A percentile compares a stretch with the other conserved stretches of the same genome.
phyloP scores from a whole-genome alignment of 2,888 invertebrate genomes.

The Cancer borealis region DNA sequence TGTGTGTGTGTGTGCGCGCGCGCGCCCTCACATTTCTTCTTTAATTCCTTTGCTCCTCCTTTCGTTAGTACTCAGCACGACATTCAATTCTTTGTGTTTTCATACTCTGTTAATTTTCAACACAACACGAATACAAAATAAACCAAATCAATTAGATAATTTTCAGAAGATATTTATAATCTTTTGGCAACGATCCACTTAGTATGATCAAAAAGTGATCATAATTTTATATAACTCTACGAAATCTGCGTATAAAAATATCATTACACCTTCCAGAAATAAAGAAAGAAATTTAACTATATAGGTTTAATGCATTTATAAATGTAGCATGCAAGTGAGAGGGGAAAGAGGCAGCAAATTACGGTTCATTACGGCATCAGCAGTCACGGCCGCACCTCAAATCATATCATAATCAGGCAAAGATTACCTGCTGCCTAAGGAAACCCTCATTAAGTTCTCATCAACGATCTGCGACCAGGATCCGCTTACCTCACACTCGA shows the following conservation, averaged over 20 bases:
- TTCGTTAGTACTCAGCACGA: neutral
- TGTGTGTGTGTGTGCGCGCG: no score
- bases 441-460: conserved; percentile 27
- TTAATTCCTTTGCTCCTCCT: neutral
- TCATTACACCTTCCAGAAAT: neutral
- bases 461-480: neutral
- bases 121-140: neutral
- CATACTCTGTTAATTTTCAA: neutral
- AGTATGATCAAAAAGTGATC: neutral
- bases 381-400: neutral
- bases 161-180: neutral
- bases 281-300: no score
- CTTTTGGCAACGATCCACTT: neutral
- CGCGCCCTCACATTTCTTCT: neutral
- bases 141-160: neutral
- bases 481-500: conserved; percentile 8
- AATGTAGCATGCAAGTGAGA: neutral
- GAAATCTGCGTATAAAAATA: neutral
- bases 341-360: neutral
- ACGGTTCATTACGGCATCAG: neutral
- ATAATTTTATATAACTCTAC: neutral
- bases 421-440: conserved; percentile 14
- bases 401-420: conserved; percentile 15
- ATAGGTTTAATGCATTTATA: neutral
- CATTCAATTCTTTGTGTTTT: neutral